phyloP scores from a whole-genome alignment of 2,888 invertebrate species.

The Marronus borbonicus region DNA sequence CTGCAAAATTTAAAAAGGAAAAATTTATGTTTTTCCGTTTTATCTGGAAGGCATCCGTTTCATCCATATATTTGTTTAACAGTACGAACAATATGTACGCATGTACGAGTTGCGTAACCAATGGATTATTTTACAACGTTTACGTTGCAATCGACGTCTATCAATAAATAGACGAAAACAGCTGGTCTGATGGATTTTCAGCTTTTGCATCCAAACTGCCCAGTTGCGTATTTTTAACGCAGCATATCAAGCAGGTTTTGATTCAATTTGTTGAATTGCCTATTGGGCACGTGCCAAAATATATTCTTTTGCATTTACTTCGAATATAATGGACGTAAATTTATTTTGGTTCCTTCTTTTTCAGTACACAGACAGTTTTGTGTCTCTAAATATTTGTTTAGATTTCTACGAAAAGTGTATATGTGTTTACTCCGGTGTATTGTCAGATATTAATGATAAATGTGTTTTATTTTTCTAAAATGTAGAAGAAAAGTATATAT shows the following conservation, averaged over 20 bases:
- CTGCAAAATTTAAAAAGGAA: constrained; percentile 8
- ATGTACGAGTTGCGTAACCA: not conserved
- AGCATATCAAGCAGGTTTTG: constrained; percentile 28
- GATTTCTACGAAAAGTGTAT: constrained; percentile 13
- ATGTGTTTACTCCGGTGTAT: constrained; percentile 10
- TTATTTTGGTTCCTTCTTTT: constrained; percentile 25
- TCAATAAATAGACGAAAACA: constrained; percentile 27
- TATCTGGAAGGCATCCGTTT: not conserved
- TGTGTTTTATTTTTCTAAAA: too few relatives aligned
- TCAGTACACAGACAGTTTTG: not conserved
- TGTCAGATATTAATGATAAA: not conserved
- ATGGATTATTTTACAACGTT: constrained; percentile 15
- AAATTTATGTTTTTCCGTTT: not conserved
- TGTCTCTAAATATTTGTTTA: constrained; percentile 6
- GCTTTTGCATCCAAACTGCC: constrained; percentile 25
- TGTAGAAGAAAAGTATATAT: too few relatives aligned
- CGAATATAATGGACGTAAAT: constrained; percentile 40
- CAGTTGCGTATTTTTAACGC: constrained; percentile 29
- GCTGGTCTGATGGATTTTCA: constrained; percentile 24
- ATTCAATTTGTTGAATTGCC: constrained; percentile 45
- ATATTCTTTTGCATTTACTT: constrained; percentile 41
- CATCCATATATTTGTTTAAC: not conserved
- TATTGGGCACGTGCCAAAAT: constrained; percentile 33
- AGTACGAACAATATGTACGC: not conserved
- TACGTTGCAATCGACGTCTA: constrained; percentile 18